Base-by-base conservation (phyloP, 2,797 vertebrate genomes). In the Bovichtus variegatus region DNA sequence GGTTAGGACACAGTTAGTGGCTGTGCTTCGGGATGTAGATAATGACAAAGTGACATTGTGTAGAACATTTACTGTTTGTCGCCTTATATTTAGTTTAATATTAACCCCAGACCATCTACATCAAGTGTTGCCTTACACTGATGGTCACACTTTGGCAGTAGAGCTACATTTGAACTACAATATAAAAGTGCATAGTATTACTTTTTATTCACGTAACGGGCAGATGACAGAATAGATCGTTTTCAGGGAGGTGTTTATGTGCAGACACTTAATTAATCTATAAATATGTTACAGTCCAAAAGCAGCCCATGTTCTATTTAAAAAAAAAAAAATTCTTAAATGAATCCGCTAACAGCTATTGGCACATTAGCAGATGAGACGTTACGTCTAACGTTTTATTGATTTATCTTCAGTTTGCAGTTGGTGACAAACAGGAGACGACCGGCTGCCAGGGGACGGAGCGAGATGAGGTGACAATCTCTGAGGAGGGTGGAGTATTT, bases 341-440 rank as follows among this genome's bases (percentile, higher is more conserved):
- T 53, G 0, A 66, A 44, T 58, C 27, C 68, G 18, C 21, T 40
- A 25, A 67, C 21, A n/a, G 27, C 38, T 44, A 41, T n/a, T 3
- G 31, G 31, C 40, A 25, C 36, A 47, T 71, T 44, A 34, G 67
- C 47, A 54, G 51, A 69, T 55, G 21, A 31, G 13, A 51, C 6
- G 9, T 58, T 3, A 12, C 3, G 0, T 69, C 12, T 58, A 6
- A 18, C 21, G 27, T 55, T 71, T 71, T 21, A 75, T 44, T 44
- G 55, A 79, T 68, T 19, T 12, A 44, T 41, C 59, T 53, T 74
- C 6, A 36, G 73, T 50, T 59, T 73, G 54, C 49, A 59, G 66
- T 11, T 34, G 47, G 46, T 85, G 83, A 80, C 74, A 70, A 83
- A 81, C 68, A 57, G 76, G 64, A 80, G 81, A 78, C 70, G 79